Conservation (phyloP, 2,113 vertebrate genomes). For the Theristicus caerulescens region DNA sequence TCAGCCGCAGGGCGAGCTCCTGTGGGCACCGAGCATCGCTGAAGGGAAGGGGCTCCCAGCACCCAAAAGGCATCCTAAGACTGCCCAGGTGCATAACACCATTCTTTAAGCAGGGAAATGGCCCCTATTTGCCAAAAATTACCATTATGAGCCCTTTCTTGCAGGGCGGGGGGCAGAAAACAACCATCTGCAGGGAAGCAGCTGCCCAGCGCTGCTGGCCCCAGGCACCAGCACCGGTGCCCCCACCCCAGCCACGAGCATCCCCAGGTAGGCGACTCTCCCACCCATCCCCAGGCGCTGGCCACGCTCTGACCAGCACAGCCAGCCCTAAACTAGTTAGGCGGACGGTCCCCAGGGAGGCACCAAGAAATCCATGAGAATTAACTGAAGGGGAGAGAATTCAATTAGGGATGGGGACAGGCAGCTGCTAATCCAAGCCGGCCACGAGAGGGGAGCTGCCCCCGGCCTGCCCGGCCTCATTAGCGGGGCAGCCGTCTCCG, state of each 20-base stretch:
- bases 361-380: conserved; percentile 62
- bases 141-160: rapidly evolving
- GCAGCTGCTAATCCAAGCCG: conserved; percentile 56
- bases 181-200: rapidly evolving
- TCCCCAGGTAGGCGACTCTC: rapidly evolving
- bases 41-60: neutral
- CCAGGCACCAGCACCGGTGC: rapidly evolving
- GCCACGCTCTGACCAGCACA: neutral
- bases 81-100: neutral
- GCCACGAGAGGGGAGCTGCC: conserved; percentile 38
- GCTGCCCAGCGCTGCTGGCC: neutral
- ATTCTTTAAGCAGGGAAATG: neutral
- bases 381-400: conserved; percentile 66
- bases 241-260: rapidly evolving
- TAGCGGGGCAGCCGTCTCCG: conserved; percentile 17
- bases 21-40: rapidly evolving
- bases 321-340: conserved; percentile 55
- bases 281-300: neutral
- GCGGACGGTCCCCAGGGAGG: conserved; percentile 30
- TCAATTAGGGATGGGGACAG: conserved; percentile 57
- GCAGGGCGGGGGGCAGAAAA: neutral
- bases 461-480: conserved; percentile 25
- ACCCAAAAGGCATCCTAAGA: neutral
- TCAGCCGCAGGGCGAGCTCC: neutral
- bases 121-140: neutral